Conservation (phyloP, 2,797 vertebrate species). For the Propithecus perrieri region DNA sequence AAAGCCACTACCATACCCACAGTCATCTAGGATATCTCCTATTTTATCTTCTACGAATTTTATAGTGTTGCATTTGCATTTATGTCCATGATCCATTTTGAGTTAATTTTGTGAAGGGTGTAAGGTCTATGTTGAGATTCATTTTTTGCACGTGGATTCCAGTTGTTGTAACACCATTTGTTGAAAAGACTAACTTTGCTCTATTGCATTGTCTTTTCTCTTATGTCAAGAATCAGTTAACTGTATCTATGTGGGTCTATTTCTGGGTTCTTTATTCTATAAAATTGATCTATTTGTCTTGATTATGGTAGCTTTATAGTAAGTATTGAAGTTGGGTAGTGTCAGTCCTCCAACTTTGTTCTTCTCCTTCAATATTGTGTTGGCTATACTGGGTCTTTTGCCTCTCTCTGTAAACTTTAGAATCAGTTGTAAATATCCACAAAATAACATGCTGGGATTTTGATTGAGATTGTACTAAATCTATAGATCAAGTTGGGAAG, state of each 20-base stretch:
- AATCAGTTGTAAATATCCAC: too few species aligned
- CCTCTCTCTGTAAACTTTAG: too few species aligned
- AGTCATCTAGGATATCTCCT: neutral
- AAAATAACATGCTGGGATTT: too few species aligned
- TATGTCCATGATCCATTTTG: neutral
- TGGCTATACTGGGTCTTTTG: neutral
- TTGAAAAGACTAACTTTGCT: neutral
- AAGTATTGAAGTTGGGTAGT: neutral
- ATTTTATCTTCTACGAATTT: neutral
- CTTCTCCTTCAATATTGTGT: neutral
- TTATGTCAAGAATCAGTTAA: neutral
- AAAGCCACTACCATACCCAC: neutral
- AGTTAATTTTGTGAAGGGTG: neutral
- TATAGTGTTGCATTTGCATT: neutral
- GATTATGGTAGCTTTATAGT: neutral
- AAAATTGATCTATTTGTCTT: neutral
- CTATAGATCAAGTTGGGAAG: too few species aligned
- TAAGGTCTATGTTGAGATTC: neutral
- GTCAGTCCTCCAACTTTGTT: neutral
- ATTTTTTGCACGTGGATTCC: neutral
- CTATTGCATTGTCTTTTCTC: neutral
- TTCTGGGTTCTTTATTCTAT: neutral
- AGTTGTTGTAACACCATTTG: neutral
- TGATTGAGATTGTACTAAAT: too few species aligned
- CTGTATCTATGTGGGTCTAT: neutral